Percentiles rank a stretch among this genome's conserved stretches.
Conservation (phyloP, 2,797 vertebrate species). For the Morus bassanus region DNA sequence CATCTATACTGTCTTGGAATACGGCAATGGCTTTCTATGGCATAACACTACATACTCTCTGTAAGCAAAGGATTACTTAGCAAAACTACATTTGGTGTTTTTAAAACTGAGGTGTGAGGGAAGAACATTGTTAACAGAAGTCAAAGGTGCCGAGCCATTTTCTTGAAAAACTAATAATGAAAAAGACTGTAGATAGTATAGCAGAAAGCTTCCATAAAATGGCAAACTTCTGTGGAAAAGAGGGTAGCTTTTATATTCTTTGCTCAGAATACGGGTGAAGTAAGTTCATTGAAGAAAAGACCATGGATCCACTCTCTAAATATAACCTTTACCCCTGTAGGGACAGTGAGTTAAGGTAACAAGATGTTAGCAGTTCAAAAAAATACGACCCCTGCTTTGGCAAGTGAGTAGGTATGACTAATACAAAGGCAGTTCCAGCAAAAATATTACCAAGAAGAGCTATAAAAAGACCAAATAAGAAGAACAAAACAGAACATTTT, state of each 20-base stretch:
- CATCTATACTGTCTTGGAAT: neutral
- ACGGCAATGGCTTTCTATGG: neutral
- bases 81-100: neutral
- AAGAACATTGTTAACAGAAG: neutral
- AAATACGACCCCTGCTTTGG: neutral
- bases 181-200: neutral
- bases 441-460: neutral
- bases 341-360: neutral
- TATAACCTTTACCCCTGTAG: fast-evolving
- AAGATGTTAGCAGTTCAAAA: neutral
- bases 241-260: neutral
- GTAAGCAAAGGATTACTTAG: neutral
- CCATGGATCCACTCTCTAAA: neutral
- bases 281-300: neutral
- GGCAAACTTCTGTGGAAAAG: neutral
- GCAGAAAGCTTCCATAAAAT: neutral
- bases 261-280: neutral
- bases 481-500: neutral
- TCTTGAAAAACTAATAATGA: neutral
- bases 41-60: neutral
- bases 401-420: neutral
- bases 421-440: neutral
- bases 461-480: neutral
- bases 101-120: neutral
- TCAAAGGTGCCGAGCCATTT: neutral